Evolutionary conservation across 2,797 vertebrate genomes (phyloP), one percentile per base, ranked within the genome.

Genomic region (Furcifer pardalis): DNA sequence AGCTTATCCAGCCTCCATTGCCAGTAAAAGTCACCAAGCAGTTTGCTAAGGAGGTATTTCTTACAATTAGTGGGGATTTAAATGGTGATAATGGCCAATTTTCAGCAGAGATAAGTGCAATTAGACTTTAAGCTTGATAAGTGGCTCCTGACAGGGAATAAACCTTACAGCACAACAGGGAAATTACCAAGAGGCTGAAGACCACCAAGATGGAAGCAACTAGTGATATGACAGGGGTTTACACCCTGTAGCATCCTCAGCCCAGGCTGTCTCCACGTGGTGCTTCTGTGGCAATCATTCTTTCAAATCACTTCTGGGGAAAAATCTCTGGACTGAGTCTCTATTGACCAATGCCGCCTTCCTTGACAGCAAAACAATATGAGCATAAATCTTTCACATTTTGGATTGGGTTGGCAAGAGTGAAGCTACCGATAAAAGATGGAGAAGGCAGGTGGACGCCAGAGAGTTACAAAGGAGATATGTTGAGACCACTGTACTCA

Each of bases 51-150:
- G 84, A 93, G 91, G 90, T 84, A 91, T 92, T 92, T 93, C 93
- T 92, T 85, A 91, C 85, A 92, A 93, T 93, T 92, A 93, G 87
- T 84, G 73, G 79, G 91, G 77, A 83, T 91, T 94, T 91, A 93
- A 90, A 86, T 72, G 90, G 92, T 62, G 90, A 89, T 93, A 92
- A 91, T 87, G 87, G 95, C 90, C 94, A 91, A 92, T 94, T 94
- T 94, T 92, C 92, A 93, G 93, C 91, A 87, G 87, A 92, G 94
- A 92, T 94, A 93, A 93, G 93, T 93, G 92, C 93, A 93, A 93
- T 95, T 90, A 95, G 93, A 92, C 91, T 93, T 93, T 90, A 91
- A 91, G 90, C 88, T 93, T 92, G 94, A 92, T 91, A 93, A 92
- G 93, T 90, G 89, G 86, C 86, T 76, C 86, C 89, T 91, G 92